Evolutionary conservation across 2,113 vertebrate genomes (phyloP).

Genomic region (Forbesichthys papilliferus): DNA sequence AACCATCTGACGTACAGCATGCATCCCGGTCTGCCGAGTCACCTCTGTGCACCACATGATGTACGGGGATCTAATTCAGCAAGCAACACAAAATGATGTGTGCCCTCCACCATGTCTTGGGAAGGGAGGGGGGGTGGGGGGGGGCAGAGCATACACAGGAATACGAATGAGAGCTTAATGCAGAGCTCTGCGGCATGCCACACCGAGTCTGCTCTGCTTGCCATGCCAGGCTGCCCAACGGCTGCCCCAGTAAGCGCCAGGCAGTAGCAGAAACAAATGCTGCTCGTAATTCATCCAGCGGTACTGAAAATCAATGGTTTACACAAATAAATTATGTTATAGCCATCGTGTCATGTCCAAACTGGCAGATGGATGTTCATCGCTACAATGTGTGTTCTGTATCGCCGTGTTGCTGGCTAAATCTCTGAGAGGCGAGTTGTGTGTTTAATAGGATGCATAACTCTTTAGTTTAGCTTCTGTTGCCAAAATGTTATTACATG

Average conservation of each 20-base stretch:
- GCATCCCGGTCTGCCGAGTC: too few species aligned
- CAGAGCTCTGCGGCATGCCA: constrained; percentile 34
- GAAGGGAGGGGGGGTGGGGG: background rate
- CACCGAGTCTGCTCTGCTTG: constrained; percentile 19
- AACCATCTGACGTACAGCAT: too few species aligned
- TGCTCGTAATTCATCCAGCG: background rate
- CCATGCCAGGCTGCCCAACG: constrained; percentile 16
- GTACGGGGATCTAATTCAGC: constrained; percentile 4
- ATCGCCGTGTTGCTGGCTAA: constrained; percentile 3
- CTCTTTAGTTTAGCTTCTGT: background rate
- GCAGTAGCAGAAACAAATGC: background rate
- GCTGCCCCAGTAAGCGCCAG: constrained; percentile 24
- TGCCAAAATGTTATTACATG: background rate
- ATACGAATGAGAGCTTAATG: constrained; percentile 50
- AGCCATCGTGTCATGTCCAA: constrained; percentile 1
- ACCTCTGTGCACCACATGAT: too few species aligned
- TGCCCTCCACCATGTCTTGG: constrained; percentile 15
- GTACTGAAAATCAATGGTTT: background rate
- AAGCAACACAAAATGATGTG: constrained; percentile 32
- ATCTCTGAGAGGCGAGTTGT: background rate
- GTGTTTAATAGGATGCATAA: background rate
- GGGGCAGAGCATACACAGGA: constrained; percentile 9
- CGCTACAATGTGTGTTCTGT: background rate
- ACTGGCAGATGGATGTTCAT: background rate
- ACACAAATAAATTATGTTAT: background rate